phyloP scores from a whole-genome alignment of 2,113 vertebrate genomes.

The Sisor rabdophorus region DNA sequence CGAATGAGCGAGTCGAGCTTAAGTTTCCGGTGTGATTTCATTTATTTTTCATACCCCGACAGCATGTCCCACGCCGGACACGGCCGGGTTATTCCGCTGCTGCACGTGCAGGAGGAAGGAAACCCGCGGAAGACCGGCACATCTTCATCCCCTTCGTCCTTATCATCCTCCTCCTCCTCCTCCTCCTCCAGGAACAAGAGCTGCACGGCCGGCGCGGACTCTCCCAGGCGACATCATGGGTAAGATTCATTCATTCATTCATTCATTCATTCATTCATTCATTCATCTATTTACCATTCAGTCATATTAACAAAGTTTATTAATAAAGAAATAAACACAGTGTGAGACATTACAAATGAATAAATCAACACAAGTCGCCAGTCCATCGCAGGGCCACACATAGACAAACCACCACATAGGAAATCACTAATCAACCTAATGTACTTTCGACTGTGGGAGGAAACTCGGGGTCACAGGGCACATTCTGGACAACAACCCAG shows the following conservation, averaged over 20 bases:
- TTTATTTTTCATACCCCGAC: not conserved
- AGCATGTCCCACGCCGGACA: not conserved
- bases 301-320: too few relatives aligned
- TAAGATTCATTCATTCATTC: constrained; percentile 24
- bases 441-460: too few relatives aligned
- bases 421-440: too few relatives aligned
- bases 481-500: too few relatives aligned
- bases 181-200: not conserved
- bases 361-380: too few relatives aligned
- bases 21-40: not conserved
- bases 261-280: not conserved
- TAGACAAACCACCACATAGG: too few relatives aligned
- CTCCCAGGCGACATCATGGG: constrained; percentile 44
- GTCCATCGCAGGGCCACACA: too few relatives aligned
- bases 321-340: too few relatives aligned
- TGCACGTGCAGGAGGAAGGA: constrained; percentile 17
- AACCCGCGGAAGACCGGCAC: constrained; percentile 5
- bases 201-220: not conserved
- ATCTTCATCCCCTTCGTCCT: constrained; percentile 5
- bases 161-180: not conserved
- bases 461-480: too few relatives aligned
- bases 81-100: not conserved
- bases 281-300: not conserved
- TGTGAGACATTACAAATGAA: too few relatives aligned
- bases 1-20: not conserved